Conservation (phyloP, 2,797 vertebrate genomes). For the Clarias laeviceps region DNA sequence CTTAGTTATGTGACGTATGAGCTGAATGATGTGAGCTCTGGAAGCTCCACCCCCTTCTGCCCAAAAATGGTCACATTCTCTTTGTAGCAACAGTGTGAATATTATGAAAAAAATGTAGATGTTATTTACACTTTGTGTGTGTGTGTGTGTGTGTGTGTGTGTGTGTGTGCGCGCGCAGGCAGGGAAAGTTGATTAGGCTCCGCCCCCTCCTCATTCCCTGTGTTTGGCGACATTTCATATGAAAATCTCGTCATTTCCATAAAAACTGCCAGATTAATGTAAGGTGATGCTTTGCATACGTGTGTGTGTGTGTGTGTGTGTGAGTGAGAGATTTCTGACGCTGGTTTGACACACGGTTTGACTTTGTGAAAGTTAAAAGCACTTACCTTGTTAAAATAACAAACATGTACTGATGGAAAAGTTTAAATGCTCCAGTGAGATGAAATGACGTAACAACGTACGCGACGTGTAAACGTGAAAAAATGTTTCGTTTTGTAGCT, state of each 20-base stretch:
- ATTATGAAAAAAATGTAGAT: background rate
- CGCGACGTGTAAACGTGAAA: too few species aligned
- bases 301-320: constrained; percentile 37
- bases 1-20: background rate
- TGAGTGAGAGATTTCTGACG: constrained; percentile 3
- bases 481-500: too few species aligned
- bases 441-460: too few species aligned
- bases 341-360: background rate
- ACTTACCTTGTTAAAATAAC: too few species aligned
- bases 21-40: background rate
- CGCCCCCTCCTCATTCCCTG: background rate
- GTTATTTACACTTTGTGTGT: background rate
- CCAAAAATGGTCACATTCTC: background rate
- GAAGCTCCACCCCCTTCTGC: background rate
- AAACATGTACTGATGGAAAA: too few species aligned
- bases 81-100: background rate
- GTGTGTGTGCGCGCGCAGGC: background rate
- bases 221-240: constrained; percentile 50
- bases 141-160: background rate
- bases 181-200: constrained; percentile 54
- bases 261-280: constrained; percentile 71
- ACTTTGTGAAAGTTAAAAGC: background rate
- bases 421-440: too few species aligned
- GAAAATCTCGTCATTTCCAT: constrained; percentile 67
- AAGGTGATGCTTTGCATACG: constrained; percentile 72